Conservation (phyloP, 2,113 vertebrate genomes). For the Nycticryphes semicollaris region DNA sequence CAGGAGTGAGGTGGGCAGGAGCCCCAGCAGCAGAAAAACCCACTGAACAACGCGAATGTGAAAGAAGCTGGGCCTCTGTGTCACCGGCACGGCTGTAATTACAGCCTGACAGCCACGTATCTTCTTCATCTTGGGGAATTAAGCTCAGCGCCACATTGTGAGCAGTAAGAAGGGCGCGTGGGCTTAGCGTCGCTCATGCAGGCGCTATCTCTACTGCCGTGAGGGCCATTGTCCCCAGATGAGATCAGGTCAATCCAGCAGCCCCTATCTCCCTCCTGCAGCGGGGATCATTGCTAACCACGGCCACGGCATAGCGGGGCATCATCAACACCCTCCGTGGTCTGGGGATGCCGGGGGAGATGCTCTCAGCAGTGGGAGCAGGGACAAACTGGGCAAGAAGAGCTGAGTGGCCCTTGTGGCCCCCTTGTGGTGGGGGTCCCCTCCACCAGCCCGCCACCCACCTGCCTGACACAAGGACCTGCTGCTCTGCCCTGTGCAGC, state of each 20-base stretch:
- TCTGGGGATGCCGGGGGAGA: neutral
- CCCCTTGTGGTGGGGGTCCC: neutral
- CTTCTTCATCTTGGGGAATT: constrained; percentile 55
- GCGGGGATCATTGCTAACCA: neutral
- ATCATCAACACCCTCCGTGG: fast-evolving
- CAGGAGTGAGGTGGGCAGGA: neutral
- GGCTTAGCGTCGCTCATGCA: constrained; percentile 32
- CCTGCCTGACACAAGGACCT: neutral
- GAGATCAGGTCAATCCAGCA: constrained; percentile 44
- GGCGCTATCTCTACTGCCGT: constrained; percentile 4
- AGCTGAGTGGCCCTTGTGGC: neutral
- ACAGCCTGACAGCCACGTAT: constrained; percentile 49
- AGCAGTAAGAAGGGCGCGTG: constrained; percentile 7
- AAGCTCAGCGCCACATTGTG: constrained; percentile 33
- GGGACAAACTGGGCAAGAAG: fast-evolving
- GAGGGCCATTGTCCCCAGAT: constrained; percentile 45
- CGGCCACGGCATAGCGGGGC: neutral
- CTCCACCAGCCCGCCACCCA: neutral
- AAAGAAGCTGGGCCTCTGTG: neutral
- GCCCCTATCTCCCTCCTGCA: constrained; percentile 26
- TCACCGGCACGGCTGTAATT: neutral
- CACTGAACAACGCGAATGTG: neutral
- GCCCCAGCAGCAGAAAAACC: neutral
- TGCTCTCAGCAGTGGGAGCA: neutral
- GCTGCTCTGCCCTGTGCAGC: neutral